These are phyloP conservation scores for Triplophysa dalaica DNA, from an alignment of 2,113 vertebrate species.

Conservation along the genomic window DNA sequence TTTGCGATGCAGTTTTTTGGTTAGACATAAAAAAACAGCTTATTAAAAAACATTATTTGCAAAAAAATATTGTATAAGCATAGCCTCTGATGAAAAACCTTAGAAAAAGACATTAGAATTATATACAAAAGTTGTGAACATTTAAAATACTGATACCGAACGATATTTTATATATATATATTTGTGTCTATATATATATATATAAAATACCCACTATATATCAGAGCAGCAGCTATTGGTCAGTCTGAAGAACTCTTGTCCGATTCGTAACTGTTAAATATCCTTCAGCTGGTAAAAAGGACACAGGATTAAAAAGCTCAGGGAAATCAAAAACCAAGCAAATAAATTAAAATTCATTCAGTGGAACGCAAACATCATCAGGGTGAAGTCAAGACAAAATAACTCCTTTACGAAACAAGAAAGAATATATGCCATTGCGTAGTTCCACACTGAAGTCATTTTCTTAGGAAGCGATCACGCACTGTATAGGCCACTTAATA, in stretches of 20 bases:
- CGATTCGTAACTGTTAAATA: slow-evolving; percentile 79
- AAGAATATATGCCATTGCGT: slow-evolving; percentile 60
- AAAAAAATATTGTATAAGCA: slow-evolving; percentile 39
- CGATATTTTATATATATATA: slow-evolving; percentile 66
- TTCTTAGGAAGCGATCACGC: slow-evolving; percentile 50
- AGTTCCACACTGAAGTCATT: slow-evolving; percentile 56
- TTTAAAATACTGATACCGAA: slow-evolving; percentile 64
- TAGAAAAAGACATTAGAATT: slow-evolving; percentile 48
- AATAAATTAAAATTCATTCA: slow-evolving; percentile 78
- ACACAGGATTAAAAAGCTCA: slow-evolving; percentile 63
- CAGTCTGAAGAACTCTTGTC: slow-evolving; percentile 84
- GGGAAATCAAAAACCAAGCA: slow-evolving; percentile 60
- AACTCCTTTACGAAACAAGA: slow-evolving; percentile 61
- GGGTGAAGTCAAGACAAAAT: slow-evolving; percentile 65
- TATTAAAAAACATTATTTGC: slow-evolving; percentile 38
- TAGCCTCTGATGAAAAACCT: slow-evolving; percentile 40
- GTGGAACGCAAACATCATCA: slow-evolving; percentile 61
- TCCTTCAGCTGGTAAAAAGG: slow-evolving; percentile 79
- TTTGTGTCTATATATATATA: not conserved
- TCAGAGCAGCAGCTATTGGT: slow-evolving; percentile 97
- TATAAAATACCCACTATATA: slow-evolving; percentile 69
- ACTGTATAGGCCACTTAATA: slow-evolving; percentile 49
- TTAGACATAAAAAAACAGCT: slow-evolving; percentile 26
- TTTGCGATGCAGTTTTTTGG: not conserved
- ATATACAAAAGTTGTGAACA: slow-evolving; percentile 52